Percentiles rank a stretch among this genome's conserved stretches.
Conservation (phyloP, 2,113 vertebrate species). For the Hippopotamus amphibius region DNA sequence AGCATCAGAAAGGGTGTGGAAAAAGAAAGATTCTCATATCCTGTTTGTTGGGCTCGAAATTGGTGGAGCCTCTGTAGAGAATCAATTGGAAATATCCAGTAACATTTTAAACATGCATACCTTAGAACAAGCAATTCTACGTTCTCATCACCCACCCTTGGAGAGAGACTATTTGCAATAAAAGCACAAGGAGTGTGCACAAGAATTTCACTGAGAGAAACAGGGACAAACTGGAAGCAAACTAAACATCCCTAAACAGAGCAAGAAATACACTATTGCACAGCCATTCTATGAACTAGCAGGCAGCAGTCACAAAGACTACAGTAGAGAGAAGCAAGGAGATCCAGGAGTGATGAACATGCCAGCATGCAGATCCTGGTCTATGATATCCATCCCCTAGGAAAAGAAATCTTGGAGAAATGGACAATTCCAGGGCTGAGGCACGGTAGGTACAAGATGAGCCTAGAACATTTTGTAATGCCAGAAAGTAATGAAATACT, state of each 20-base stretch:
- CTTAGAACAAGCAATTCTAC: neutral
- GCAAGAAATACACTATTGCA: neutral
- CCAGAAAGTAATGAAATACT: neutral
- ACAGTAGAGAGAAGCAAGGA: neutral
- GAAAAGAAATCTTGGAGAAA: neutral
- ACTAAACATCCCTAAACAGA: neutral
- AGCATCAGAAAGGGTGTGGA: neutral
- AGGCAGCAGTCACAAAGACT: neutral
- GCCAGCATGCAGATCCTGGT: neutral
- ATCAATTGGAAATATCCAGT: neutral
- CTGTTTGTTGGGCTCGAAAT: neutral
- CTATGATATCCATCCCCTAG: neutral
- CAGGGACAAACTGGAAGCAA: neutral
- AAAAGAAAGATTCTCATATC: neutral
- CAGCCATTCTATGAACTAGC: neutral
- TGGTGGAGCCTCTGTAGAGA: neutral
- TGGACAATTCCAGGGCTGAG: neutral
- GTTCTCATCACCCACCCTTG: neutral
- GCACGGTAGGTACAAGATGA: neutral
- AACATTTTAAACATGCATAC: neutral
- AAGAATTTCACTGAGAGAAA: neutral
- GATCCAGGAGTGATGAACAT: fast-evolving
- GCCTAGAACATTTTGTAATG: slow-evolving; percentile 3
- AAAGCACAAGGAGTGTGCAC: neutral
- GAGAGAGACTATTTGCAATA: neutral